Conservation (phyloP, 1,140 invertebrate genomes). For the Battus philenor region DNA sequence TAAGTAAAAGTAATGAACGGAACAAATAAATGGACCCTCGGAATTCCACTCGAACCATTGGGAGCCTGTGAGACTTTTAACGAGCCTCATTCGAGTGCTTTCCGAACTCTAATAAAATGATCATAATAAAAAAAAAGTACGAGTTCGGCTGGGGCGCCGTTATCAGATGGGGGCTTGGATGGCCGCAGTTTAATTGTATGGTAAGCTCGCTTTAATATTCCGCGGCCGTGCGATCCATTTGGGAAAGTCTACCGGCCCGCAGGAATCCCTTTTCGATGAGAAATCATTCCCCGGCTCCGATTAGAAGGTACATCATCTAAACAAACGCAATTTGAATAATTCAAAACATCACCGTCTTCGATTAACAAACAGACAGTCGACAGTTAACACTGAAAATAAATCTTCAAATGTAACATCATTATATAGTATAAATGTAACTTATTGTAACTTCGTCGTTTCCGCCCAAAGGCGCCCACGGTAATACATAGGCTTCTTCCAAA, state of each 20-base stretch:
- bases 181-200: conserved; percentile 39
- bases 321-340: conserved; percentile 50
- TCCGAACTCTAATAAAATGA: conserved; percentile 57
- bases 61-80: conserved; percentile 48
- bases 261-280: conserved; percentile 21
- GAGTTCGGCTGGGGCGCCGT: conserved; percentile 16
- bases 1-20: conserved; percentile 49
- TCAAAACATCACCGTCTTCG: neutral
- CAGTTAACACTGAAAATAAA: neutral
- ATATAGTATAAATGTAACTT: no score
- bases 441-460: no score
- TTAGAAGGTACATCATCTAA: conserved; percentile 34
- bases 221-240: conserved; percentile 30
- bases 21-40: conserved; percentile 49
- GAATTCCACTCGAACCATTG: conserved; percentile 42
- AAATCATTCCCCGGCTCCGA: conserved; percentile 30
- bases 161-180: conserved; percentile 15
- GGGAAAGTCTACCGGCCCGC: conserved; percentile 8
- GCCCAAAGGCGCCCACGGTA: no score
- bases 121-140: conserved; percentile 50
- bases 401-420: neutral
- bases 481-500: no score
- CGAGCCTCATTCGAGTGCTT: conserved; percentile 49
- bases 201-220: conserved; percentile 47
- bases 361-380: no score